Base-by-base conservation (phyloP, 1,140 invertebrate genomes). In the Leptinotarsa texana region DNA sequence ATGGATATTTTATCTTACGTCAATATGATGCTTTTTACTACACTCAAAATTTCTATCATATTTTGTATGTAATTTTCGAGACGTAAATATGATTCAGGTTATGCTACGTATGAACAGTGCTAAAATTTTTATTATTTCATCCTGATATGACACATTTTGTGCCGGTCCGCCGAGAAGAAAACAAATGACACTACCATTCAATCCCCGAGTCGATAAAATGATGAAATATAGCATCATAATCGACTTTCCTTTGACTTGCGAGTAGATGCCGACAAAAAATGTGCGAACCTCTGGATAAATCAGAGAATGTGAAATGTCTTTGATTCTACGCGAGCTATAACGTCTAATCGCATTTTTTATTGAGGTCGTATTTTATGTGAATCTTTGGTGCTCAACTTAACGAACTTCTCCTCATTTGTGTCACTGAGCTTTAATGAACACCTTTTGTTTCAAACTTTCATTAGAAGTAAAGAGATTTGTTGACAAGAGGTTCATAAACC, bases 221-320 rank as follows among this genome's bases (percentile, higher is more conserved):
- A 17, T 57, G 51, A 57, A 57, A 57, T 57, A 57, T 57, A 18
- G 51, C 51, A 57, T 57, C 51, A 57, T 57, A 57, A 57, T 57
- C 51, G 51, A 57, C 17, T 57, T 57, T 57, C 51, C 51, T 57
- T 18, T 57, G 51, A 57, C 51, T 57, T 57, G 51, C 51, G 51
- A 57, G 51, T 17, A 57, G 51, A 4, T 18, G 51, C 13, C 51
- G 15, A 18, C 51, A 57, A 57, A 57, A 57, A 57, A 57, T 57
- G n/a, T 57, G 51, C n/a, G 51, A 57, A 57, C n/a, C 51, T 57
- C 51, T 57, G 51, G 51, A 18, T 57, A 57, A 57, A 57, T 57
- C 51, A 57, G 17, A 57, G 6, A 57, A 57, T 57, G 15, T 57
- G 51, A 57, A 57, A 57, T 42, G 51, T 57, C 51, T 57, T 57